Base-by-base conservation (phyloP, 1,140 invertebrate genomes). In the Pollicipes pollicipes region DNA sequence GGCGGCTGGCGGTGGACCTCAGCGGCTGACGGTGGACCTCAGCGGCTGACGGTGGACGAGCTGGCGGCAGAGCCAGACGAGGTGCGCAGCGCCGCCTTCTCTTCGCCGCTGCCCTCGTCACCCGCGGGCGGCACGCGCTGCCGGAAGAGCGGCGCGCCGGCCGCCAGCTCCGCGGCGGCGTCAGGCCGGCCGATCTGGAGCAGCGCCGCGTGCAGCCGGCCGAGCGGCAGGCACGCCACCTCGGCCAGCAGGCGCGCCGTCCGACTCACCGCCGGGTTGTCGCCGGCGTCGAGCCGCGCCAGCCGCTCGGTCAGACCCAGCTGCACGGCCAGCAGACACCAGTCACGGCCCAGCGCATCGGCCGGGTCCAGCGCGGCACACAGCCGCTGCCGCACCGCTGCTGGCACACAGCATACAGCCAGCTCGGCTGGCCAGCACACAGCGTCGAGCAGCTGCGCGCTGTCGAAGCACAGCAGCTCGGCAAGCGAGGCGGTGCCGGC, bases 311-410 rank as follows among this genome's bases (percentile, higher is more conserved):
- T 78, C 69, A 88, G 79, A 30, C 88, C 89, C 31, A 92, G 78
- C 72, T 86, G 82, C 0, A 92, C 85, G 8, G 89, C 89, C 32
- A 93, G 78, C 70, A 93, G 81, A 78, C 88, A 74, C 73, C 73
- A 74, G 77, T 93, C 90, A 73, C 86, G 81, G 21, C 90, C 90
- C 76, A 90, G 85, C 2, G 84, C 82, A 77, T 92, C 89, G 13
- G 87, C 84, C 1, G 89, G 88, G 80, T 93, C 90, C 26, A 93
- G 79, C 70, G 89, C 78, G 30, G 83, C 79, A 69, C 86, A 85
- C 45, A 58, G 21, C 6, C 2, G 13, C 10, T 21, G 45, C 17
- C 45, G 6, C 68, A 83, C 78, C 58, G 83, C 79, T 45, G 81
- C 76, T 72, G 80, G 77, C 32, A 85, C 71, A 28, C 79, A 76